Percentiles rank a stretch among this genome's conserved stretches.
Conservation (phyloP, 23 tunicate genomes). For the Corella eumyota region DNA sequence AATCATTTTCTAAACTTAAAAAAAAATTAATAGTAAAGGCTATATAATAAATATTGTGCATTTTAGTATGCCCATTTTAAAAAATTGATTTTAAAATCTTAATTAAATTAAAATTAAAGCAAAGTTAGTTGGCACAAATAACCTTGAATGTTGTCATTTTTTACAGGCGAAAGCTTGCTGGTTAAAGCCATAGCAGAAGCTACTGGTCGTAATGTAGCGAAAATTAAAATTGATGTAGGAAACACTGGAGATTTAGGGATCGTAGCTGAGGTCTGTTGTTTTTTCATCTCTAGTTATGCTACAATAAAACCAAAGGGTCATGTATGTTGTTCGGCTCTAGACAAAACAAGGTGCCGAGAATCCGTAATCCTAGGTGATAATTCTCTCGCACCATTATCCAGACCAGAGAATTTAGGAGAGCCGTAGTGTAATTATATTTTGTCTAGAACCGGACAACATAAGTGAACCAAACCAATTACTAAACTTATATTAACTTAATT, state of each 20-base stretch:
- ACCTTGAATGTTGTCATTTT: too few species aligned
- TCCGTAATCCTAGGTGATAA: too few species aligned
- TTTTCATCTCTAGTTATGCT: background rate
- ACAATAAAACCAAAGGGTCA: background rate
- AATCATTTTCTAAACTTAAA: background rate
- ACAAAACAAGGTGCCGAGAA: too few species aligned
- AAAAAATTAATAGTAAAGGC: background rate
- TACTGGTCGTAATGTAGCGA: constrained; percentile 53
- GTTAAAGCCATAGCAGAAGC: constrained; percentile 90
- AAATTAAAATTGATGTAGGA: constrained; percentile 73
- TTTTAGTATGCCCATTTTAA: too few species aligned
- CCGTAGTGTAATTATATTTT: too few species aligned
- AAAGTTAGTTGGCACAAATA: too few species aligned
- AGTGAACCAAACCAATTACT: background rate
- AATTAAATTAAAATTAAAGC: too few species aligned
- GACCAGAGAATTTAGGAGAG: too few species aligned
- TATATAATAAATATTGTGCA: too few species aligned
- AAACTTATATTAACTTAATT: background rate
- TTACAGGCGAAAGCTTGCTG: constrained; percentile 34
- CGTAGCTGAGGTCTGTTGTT: constrained; percentile 60
- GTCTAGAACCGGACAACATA: background rate
- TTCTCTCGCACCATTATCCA: too few species aligned
- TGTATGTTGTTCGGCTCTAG: too few species aligned
- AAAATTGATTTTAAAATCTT: too few species aligned
- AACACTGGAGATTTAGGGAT: constrained; percentile 83